A percentile compares a stretch with the other conserved stretches of the same genome.
These are phyloP conservation scores for Pelecanus crispus DNA, from an alignment of 2,113 vertebrate species.

Conservation along the genomic window DNA sequence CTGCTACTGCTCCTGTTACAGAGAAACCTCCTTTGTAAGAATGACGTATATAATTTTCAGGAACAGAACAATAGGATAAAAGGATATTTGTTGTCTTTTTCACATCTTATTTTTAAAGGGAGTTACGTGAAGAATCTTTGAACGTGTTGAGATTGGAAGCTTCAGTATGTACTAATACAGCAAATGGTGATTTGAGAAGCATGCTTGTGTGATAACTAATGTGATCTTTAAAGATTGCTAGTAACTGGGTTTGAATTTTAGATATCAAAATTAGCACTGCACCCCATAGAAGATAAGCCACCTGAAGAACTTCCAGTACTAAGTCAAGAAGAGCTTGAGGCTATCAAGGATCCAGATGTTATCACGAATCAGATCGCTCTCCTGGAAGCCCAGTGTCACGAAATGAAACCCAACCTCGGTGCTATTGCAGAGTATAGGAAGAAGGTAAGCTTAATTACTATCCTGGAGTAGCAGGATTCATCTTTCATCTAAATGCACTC, in stretches of 20 bases:
- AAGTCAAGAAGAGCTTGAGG: conserved; percentile 74
- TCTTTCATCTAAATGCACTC: neutral
- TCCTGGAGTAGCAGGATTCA: too few relatives aligned
- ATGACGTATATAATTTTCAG: neutral
- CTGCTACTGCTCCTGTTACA: neutral
- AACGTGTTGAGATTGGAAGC: neutral
- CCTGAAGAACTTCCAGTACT: conserved; percentile 75
- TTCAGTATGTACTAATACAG: too few relatives aligned
- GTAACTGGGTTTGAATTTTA: conserved; percentile 41
- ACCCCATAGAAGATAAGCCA: conserved; percentile 77
- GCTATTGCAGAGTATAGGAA: conserved; percentile 89
- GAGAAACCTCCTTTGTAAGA: neutral
- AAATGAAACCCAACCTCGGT: conserved; percentile 90
- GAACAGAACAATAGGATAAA: neutral
- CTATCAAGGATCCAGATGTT: conserved; percentile 74
- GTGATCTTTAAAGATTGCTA: neutral
- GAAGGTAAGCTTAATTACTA: conserved; percentile 74
- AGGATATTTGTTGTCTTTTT: neutral
- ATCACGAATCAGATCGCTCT: conserved; percentile 86
- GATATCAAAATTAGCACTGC: conserved; percentile 84
- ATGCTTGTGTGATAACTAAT: neutral
- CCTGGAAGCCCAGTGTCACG: conserved; percentile 82
- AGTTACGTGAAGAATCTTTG: neutral
- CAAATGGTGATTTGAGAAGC: neutral
- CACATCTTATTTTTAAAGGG: neutral